Conservation (phyloP, 2,113 vertebrate species). For the Taurulus bubalis region DNA sequence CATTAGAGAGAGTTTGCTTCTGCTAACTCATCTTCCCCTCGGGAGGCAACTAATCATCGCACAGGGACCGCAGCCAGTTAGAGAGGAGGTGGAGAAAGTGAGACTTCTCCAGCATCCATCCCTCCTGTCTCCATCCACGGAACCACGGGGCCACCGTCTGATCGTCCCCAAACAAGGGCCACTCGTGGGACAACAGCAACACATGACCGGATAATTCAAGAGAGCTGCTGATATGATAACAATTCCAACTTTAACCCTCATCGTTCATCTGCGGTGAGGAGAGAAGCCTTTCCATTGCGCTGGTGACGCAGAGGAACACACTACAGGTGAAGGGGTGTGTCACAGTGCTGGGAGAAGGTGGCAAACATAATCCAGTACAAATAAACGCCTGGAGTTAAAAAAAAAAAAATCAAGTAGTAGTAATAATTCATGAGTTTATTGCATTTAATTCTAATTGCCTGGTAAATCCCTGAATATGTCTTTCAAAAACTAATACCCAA, state of each 20-base stretch:
- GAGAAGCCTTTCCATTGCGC: not conserved
- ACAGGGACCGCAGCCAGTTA: constrained; percentile 77
- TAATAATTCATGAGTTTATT: too few relatives aligned
- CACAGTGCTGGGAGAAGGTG: not conserved
- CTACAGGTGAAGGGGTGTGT: not conserved
- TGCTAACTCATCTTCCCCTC: constrained; percentile 79
- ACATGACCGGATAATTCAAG: not conserved
- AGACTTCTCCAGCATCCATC: constrained; percentile 61
- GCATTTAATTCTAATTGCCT: too few relatives aligned
- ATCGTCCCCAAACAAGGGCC: constrained; percentile 23
- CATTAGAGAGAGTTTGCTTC: constrained; percentile 85
- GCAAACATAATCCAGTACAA: not conserved
- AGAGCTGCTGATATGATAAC: not conserved
- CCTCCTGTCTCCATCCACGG: constrained; percentile 17
- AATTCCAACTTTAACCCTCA: constrained; percentile 4
- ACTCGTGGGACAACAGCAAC: not conserved
- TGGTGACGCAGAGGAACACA: not conserved
- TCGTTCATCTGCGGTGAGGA: not conserved
- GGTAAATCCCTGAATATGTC: too few relatives aligned
- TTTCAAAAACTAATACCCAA: too few relatives aligned
- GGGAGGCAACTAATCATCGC: constrained; percentile 78
- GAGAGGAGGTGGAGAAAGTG: constrained; percentile 58
- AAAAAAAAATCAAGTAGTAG: too few relatives aligned
- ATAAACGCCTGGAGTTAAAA: too few relatives aligned
- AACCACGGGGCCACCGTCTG: constrained; percentile 14